These are phyloP conservation scores for Chymomyza fuscimana DNA, from an alignment of 2,888 invertebrate genomes.

Conservation along the genomic window DNA sequence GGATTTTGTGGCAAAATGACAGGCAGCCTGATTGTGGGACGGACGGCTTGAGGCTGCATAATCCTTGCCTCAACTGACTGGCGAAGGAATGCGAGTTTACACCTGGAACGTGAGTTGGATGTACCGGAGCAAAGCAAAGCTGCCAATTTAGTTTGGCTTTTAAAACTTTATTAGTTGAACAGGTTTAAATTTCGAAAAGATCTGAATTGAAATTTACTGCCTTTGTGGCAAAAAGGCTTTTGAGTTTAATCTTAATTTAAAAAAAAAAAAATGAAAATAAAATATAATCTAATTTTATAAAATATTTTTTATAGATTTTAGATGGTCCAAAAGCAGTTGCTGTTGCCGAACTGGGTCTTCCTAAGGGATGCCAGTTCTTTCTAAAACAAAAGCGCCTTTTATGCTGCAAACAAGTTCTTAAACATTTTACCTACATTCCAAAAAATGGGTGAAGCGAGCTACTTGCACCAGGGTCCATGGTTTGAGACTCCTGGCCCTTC, in stretches of 20 bases:
- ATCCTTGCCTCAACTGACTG: not conserved
- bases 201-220: not conserved
- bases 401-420: too few relatives aligned
- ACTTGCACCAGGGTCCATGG: too few relatives aligned
- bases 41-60: not conserved
- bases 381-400: too few relatives aligned
- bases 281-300: not conserved
- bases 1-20: slow-evolving; percentile 3
- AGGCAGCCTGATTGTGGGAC: not conserved
- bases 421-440: too few relatives aligned
- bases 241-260: not conserved
- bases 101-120: not conserved
- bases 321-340: too few relatives aligned
- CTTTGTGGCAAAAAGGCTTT: not conserved
- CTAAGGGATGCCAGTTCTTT: too few relatives aligned
- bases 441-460: too few relatives aligned
- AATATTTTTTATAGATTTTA: not conserved
- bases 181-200: not conserved
- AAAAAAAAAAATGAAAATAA: not conserved
- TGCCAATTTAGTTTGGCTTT: not conserved
- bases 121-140: not conserved
- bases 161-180: not conserved
- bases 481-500: too few relatives aligned
- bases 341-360: too few relatives aligned
- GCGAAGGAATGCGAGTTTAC: not conserved